phyloP scores from a whole-genome alignment of 2,888 invertebrate genomes.

The Acleris sparsana region DNA sequence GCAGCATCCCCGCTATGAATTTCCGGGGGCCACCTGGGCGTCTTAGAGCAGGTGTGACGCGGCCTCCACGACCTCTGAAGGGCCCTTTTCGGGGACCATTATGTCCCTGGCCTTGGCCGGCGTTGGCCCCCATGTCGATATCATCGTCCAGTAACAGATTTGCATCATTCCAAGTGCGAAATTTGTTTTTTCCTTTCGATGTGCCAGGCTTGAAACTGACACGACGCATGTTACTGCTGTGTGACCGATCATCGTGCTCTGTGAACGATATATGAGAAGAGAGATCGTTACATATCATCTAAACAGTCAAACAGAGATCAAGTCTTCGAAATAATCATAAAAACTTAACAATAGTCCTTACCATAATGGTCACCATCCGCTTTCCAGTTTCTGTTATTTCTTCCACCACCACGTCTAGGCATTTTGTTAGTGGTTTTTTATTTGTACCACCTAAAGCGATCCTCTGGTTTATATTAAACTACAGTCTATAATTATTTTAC shows the following conservation, averaged over 20 bases:
- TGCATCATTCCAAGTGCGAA: constrained; percentile 67
- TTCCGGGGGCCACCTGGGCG: constrained; percentile 58
- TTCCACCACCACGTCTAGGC: constrained; percentile 76
- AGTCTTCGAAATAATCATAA: neutral
- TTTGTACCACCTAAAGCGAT: neutral
- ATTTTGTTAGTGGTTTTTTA: constrained; percentile 49
- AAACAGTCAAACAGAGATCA: neutral
- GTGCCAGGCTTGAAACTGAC: constrained; percentile 83
- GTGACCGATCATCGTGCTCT: constrained; percentile 80
- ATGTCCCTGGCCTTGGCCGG: constrained; percentile 43
- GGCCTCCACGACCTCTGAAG: constrained; percentile 69
- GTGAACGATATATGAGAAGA: constrained; percentile 2
- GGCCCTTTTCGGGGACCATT: constrained; percentile 54
- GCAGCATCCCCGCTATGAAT: constrained; percentile 79
- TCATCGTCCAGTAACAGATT: constrained; percentile 85
- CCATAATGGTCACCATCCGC: constrained; percentile 67
- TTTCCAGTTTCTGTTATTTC: constrained; percentile 70
- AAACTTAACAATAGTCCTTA: constrained; percentile 45
- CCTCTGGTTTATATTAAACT: neutral
- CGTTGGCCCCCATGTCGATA: constrained; percentile 83
- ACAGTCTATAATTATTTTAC: neutral
- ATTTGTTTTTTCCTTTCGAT: constrained; percentile 75
- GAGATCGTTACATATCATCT: neutral
- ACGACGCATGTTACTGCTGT: constrained; percentile 66
- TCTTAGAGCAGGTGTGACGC: constrained; percentile 74